Conservation (phyloP, 2,797 vertebrate species). For the Lutjanus campechanus region DNA sequence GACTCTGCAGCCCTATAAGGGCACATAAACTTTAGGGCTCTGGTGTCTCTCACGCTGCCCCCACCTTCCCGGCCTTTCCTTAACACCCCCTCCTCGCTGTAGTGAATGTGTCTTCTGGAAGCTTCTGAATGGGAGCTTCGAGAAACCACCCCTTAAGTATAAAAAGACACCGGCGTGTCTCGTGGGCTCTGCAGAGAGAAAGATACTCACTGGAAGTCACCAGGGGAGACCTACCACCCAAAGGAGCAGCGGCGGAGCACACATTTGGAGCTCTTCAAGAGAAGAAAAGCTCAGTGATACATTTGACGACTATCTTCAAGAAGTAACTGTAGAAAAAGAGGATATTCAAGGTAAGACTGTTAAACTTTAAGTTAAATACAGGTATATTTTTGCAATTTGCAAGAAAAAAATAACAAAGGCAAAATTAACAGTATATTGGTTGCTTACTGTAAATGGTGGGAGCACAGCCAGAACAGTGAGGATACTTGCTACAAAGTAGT, state of each 20-base stretch:
- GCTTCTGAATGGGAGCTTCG: constrained; percentile 83
- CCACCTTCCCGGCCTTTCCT: constrained; percentile 57
- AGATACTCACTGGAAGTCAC: constrained; percentile 47
- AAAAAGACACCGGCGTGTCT: constrained; percentile 77
- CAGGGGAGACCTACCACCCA: constrained; percentile 47
- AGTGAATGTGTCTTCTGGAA: constrained; percentile 84
- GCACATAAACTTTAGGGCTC: constrained; percentile 77
- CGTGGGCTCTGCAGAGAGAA: constrained; percentile 54
- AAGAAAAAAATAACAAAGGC: background rate
- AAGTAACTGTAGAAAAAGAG: constrained; percentile 45
- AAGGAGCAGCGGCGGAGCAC: constrained; percentile 40
- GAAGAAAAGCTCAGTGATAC: constrained; percentile 40
- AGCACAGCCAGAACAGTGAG: background rate
- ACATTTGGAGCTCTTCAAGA: constrained; percentile 47
- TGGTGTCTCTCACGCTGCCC: constrained; percentile 51
- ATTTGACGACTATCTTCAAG: constrained; percentile 39
- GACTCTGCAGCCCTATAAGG: constrained; percentile 86
- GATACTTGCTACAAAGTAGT: background rate
- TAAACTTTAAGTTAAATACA: background rate
- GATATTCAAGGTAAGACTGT: constrained; percentile 71
- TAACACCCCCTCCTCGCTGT: constrained; percentile 51
- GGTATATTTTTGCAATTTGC: background rate
- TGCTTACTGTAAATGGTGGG: background rate
- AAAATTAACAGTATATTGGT: background rate
- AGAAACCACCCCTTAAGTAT: constrained; percentile 84